These are phyloP conservation scores for Hydrochoerus hydrochaeris DNA, from an alignment of 2,113 vertebrate genomes.

Conservation along the genomic window DNA sequence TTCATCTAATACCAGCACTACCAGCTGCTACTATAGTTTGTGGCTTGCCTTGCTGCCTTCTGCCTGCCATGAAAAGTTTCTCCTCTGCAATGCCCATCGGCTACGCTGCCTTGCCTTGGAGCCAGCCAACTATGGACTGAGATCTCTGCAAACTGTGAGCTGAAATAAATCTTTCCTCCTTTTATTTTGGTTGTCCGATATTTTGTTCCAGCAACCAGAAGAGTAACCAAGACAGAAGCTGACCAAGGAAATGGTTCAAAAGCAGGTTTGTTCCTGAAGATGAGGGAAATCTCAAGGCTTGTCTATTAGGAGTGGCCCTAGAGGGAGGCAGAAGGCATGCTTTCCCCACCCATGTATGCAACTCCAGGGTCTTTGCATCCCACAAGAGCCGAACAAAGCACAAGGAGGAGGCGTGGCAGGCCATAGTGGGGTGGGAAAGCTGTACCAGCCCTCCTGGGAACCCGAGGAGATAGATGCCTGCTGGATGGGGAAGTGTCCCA, in stretches of 20 bases:
- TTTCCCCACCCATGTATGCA: rapidly evolving
- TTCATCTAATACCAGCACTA: background rate
- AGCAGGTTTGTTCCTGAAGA: background rate
- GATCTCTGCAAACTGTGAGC: background rate
- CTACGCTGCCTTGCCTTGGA: background rate
- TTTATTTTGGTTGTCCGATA: background rate
- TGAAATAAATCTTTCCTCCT: background rate
- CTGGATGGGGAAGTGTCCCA: no score
- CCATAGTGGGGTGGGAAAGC: no score
- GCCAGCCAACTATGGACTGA: background rate
- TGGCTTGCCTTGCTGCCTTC: background rate
- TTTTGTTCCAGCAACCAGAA: background rate
- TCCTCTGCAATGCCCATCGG: background rate
- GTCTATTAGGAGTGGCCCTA: background rate
- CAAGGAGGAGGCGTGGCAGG: background rate
- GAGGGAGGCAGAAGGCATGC: background rate
- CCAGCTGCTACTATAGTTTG: background rate
- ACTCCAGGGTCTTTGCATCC: background rate
- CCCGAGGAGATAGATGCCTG: background rate
- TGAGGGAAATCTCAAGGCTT: background rate
- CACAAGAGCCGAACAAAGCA: background rate
- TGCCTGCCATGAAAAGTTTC: background rate
- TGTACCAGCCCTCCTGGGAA: background rate
- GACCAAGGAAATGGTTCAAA: background rate
- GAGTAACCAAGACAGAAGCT: background rate